Evolutionary conservation across 37 sponge, comb jelly and placozoan genomes (phyloP), one percentile per base, ranked within the genome.

Genomic region (Bolinopsis microptera): DNA sequence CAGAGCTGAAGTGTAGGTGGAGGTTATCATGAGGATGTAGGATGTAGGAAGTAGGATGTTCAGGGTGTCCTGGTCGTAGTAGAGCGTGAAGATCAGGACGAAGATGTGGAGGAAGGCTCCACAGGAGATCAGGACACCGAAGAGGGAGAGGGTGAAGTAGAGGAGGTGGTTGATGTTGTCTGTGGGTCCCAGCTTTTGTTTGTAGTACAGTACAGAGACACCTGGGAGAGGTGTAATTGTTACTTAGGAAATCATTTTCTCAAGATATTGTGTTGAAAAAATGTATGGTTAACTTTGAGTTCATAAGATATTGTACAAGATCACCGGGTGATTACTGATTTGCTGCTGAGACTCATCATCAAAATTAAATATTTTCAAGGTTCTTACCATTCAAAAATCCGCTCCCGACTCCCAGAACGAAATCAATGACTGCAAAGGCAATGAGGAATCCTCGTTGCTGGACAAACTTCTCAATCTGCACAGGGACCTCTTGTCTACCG

Each of bases 1-100:
- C 90, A 86, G 61, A n/a, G 61, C 90, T n/a, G 90, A 86, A 38
- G 61, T 22, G 90, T 86, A 86, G 40, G 90, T 86, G 26, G 90
- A 41, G 27, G 61, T 41, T 3, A 86, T 39, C 61, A 86, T 41
- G 61, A 86, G 90, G 61, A 38, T 41, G 90, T 86, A 86, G 90
- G 90, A 86, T 24, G 36, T 16, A 3, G 90, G 90, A 22, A 86
- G 61, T 9, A 86, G 90, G 90, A 86, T 23, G 0, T 26, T 18
- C 26, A 86, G 90, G 35, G 24, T 48, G 22, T n/a, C n/a, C 90
- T 86, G 38, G 28, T 24, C 8, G 90, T 86, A 86, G 61, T 25
- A 41, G 61, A 86, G 25, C 5, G 90, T 33, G 90, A 86, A 86
- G 90, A 86, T 28, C 30, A 86, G 39, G 90, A 86, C 36, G 90